phyloP scores from a whole-genome alignment of 2,888 invertebrate genomes.

The Campaea margaritaria region DNA sequence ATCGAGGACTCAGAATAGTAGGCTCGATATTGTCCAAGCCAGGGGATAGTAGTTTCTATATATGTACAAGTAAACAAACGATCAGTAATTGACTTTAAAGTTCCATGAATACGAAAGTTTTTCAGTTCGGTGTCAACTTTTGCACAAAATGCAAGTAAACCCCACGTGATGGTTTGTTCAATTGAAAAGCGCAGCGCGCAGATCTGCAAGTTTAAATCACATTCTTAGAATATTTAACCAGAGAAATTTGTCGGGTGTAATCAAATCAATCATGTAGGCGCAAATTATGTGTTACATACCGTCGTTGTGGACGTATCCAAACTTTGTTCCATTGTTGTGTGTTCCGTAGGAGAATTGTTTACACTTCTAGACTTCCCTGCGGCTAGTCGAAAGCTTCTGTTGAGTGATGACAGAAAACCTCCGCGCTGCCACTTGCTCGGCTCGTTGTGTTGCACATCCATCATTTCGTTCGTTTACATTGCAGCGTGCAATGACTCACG shows the following conservation, averaged over 20 bases:
- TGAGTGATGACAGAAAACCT: constrained; percentile 77
- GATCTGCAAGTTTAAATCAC: neutral
- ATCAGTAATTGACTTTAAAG: too few relatives aligned
- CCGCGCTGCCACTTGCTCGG: constrained; percentile 78
- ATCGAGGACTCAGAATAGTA: too few relatives aligned
- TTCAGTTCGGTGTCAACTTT: too few relatives aligned
- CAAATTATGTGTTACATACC: constrained; percentile 53
- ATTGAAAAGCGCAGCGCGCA: neutral
- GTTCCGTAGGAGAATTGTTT: constrained; percentile 61
- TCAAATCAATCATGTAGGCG: constrained; percentile 5
- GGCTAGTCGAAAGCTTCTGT: constrained; percentile 78
- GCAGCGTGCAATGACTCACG: constrained; percentile 73
- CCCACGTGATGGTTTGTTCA: too few relatives aligned
- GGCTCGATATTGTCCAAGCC: too few relatives aligned
- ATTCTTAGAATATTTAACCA: neutral
- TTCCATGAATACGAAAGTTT: too few relatives aligned
- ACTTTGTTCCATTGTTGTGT: constrained; percentile 62
- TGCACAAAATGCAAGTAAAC: too few relatives aligned
- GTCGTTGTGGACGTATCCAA: constrained; percentile 55
- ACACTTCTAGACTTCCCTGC: constrained; percentile 66
- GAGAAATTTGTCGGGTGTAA: neutral
- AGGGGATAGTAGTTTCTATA: too few relatives aligned
- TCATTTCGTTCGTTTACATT: constrained; percentile 76
- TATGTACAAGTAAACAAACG: too few relatives aligned
- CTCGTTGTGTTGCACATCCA: constrained; percentile 75